Percentiles rank a stretch among this genome's conserved stretches.
These are phyloP conservation scores for Stenodera caucasica DNA, from an alignment of 2,888 invertebrate genomes.

Conservation along the genomic window DNA sequence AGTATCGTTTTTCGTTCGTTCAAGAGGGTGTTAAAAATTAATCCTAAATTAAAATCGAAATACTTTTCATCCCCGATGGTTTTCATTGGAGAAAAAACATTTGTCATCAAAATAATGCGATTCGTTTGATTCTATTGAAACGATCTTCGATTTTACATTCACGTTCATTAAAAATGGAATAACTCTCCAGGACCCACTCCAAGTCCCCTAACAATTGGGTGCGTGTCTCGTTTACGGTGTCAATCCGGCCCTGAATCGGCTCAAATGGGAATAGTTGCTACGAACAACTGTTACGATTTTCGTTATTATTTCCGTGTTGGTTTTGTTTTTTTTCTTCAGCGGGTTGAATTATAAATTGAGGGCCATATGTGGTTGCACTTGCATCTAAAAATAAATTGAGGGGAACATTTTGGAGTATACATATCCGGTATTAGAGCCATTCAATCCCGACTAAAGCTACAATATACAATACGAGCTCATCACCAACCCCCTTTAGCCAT, in stretches of 20 bases:
- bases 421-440: slow-evolving; percentile 21
- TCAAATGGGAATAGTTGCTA: not conserved
- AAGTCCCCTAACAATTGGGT: no score
- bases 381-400: slow-evolving; percentile 23
- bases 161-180: no score
- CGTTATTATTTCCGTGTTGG: slow-evolving; percentile 1
- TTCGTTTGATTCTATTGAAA: not conserved
- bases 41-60: not conserved
- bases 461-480: not conserved
- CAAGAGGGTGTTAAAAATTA: not conserved
- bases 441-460: not conserved
- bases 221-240: no score
- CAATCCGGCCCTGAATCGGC: no score
- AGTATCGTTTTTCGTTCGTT: not conserved
- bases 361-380: slow-evolving; percentile 17
- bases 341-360: not conserved
- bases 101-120: no score
- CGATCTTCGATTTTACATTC: not conserved
- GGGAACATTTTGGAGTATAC: slow-evolving; percentile 14
- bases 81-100: no score
- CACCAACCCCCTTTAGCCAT: not conserved
- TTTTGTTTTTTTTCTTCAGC: not conserved
- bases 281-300: not conserved
- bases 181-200: no score
- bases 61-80: no score